A percentile compares a stretch with the other conserved stretches of the same genome.
phyloP scores from a whole-genome alignment of 53 echinoderm and acorn worm genomes.

The Actinopyga echinites region DNA sequence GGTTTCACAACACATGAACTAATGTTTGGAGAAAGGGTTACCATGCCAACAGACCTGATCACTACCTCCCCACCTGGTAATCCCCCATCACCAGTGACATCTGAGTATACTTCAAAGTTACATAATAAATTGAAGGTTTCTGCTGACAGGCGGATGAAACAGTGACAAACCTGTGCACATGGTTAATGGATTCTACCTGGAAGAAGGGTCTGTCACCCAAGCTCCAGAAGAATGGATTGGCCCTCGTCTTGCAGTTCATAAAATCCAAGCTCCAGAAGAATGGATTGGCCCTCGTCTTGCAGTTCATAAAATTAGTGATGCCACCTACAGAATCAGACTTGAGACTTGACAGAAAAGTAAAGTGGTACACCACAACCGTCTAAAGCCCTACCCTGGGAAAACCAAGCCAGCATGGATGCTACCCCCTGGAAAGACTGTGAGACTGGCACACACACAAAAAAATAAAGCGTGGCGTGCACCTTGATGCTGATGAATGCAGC shows the following conservation, averaged over 20 bases:
- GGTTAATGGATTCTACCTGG: neutral
- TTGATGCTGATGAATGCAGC: no score
- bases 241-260: neutral
- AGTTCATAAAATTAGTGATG: constrained; percentile 9
- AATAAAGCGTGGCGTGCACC: no score
- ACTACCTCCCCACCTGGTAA: neutral
- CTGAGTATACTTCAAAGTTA: neutral
- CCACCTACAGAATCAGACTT: neutral
- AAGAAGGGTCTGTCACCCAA: constrained; percentile 36
- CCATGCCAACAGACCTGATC: constrained; percentile 48
- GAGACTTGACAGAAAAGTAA: neutral
- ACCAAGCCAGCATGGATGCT: neutral
- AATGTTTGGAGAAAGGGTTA: constrained; percentile 40
- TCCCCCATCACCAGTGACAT: neutral
- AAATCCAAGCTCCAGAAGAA: no score
- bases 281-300: constrained; percentile 19
- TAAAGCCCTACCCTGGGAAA: constrained; percentile 38
- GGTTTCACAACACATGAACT: constrained; percentile 35
- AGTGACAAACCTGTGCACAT: neutral
- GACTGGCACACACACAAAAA: no score
- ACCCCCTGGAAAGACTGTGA: no score
- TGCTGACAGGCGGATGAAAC: neutral
- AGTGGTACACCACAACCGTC: constrained; percentile 35
- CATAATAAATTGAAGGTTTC: neutral
- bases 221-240: constrained; percentile 31